Conservation (phyloP, 2,888 invertebrate genomes). For the Margaritifera margaritifera region DNA sequence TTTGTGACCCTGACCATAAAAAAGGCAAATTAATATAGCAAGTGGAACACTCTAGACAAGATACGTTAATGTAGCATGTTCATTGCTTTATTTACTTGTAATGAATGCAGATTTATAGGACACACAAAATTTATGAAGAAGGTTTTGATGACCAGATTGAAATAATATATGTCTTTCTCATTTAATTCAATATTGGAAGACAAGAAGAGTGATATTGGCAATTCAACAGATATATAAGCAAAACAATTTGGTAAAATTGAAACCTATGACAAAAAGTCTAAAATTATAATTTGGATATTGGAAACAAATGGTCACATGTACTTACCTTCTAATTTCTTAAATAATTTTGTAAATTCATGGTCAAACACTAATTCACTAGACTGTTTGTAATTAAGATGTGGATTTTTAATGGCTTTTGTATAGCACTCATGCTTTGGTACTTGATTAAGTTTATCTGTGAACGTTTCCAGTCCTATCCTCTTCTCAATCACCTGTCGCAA, state of each 20-base stretch:
- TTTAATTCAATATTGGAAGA: too few relatives aligned
- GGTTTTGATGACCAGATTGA: too few relatives aligned
- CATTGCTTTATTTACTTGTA: too few relatives aligned
- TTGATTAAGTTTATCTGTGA: conserved; percentile 87
- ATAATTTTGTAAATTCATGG: conserved; percentile 94
- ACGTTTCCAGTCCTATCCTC: conserved; percentile 89
- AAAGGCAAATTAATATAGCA: too few relatives aligned
- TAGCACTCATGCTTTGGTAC: conserved; percentile 93
- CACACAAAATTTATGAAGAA: too few relatives aligned
- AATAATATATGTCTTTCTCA: too few relatives aligned
- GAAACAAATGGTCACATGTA: conserved; percentile 7
- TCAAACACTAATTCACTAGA: conserved; percentile 89
- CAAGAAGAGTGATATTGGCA: background rate
- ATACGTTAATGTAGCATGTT: too few relatives aligned
- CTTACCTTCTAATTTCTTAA: conserved; percentile 79
- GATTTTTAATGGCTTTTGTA: conserved; percentile 92
- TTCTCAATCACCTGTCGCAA: conserved; percentile 89
- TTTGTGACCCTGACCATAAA: too few relatives aligned
- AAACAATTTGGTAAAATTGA: background rate
- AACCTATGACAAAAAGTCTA: background rate
- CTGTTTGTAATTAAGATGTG: conserved; percentile 86
- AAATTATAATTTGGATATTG: background rate
- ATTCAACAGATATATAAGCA: background rate
- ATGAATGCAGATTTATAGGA: too few relatives aligned
- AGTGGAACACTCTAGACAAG: too few relatives aligned